Base-by-base conservation (phyloP, 2,113 vertebrate genomes). In the Dryoscopus gambensis region DNA sequence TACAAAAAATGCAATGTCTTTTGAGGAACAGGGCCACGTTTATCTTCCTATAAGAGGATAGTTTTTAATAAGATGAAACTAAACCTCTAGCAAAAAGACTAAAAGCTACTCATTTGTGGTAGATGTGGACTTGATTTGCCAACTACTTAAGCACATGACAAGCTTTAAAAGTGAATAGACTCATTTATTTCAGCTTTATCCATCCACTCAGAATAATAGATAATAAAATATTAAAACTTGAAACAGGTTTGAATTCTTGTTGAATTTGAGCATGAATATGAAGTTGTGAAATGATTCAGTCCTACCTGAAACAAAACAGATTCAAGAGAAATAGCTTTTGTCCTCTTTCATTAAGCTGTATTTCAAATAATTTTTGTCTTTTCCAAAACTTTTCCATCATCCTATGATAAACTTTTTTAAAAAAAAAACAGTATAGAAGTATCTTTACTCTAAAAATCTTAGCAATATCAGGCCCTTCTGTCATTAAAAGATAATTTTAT, bases 151-250 rank as follows among this genome's bases (percentile, higher is more conserved):
- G 68, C 15, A 53, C 28, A 62, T 0, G 12, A 65, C 37, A 86
- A 74, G 75, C 55, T 80, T 93, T 86, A 88, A 83, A 89, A 82
- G 53, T 49, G 82, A 91, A 88, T 10, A 67, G 83, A 64, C 39
- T 90, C 25, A 86, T 95, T 96, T 92, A 80, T 86, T 96, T 83
- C 85, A 74, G 71, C 75, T 94, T 83, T 74, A 94, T 14, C n/a
- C 73, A 84, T 33, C 63, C 75, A 70, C 59, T 93, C 59, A 86
- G 88, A 92, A 77, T 86, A 93, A 90, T 1, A 90, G 85, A 65
- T 67, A 94, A 83, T 93, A 86, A 96, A 95, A 95, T 74, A 95
- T 88, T 94, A 77, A 94, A 89, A 92, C 79, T n/a, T 93, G 79
- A 90, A 96, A 83, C 46, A 90, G 35, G 75, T 67, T 69, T 88